Conservation (phyloP, 2,797 vertebrate genomes). For the Rhinogobio ventralis region DNA sequence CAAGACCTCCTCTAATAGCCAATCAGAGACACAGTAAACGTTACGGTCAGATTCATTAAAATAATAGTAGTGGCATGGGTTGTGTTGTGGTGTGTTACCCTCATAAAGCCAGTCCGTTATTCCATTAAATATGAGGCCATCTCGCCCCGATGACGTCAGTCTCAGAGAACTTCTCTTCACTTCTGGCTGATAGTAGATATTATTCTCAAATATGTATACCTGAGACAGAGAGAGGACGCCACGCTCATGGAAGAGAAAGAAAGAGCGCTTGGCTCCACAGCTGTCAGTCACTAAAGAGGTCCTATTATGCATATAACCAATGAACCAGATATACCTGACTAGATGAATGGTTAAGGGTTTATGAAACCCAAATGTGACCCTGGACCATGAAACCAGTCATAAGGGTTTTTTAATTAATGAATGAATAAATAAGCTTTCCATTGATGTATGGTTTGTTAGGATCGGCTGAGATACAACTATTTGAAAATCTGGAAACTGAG, state of each 20-base stretch:
- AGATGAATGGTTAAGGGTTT: neutral
- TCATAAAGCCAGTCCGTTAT: conserved; percentile 96
- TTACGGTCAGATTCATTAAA: neutral
- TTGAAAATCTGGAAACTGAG: too few relatives aligned
- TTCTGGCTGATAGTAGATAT: conserved; percentile 94
- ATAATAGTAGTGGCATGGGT: neutral
- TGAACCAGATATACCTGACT: neutral
- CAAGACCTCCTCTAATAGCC: conserved; percentile 72
- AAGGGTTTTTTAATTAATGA: too few relatives aligned
- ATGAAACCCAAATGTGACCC: neutral
- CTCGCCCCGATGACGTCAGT: conserved; percentile 93
- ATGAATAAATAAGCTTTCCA: too few relatives aligned
- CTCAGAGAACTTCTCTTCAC: conserved; percentile 91
- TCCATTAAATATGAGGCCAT: conserved; percentile 91
- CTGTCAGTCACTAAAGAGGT: neutral
- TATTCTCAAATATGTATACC: conserved; percentile 98
- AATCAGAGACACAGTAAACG: conserved; percentile 8
- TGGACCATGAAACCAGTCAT: too few relatives aligned
- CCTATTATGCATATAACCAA: neutral
- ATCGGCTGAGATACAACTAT: too few relatives aligned
- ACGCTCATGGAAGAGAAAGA: neutral
- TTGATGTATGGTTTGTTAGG: too few relatives aligned
- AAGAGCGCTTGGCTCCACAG: neutral
- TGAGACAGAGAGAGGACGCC: conserved; percentile 62
- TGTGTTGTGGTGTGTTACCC: conserved; percentile 75